Conservation (phyloP, 2,113 vertebrate species). For the Dunckerocampus dactyliophorus region DNA sequence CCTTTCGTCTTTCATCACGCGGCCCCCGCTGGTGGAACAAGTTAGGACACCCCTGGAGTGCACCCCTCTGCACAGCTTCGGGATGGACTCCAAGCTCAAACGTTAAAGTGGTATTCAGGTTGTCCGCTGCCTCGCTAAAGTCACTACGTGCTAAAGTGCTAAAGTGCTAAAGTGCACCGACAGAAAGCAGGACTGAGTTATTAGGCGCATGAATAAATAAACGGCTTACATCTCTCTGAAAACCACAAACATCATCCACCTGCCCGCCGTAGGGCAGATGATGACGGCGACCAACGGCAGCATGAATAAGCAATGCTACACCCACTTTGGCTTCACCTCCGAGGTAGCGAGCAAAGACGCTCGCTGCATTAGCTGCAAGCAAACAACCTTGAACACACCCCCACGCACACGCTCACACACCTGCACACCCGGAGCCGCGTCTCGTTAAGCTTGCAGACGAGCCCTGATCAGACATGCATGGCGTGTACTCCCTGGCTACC, state of each 20-base stretch:
- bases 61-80: no score
- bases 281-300: not conserved
- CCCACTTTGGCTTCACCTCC: constrained; percentile 20
- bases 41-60: no score
- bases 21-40: no score
- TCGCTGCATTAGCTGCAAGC: not conserved
- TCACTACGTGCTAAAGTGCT: no score
- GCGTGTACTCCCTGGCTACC: constrained; percentile 25
- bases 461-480: constrained; percentile 61
- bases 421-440: constrained; percentile 30
- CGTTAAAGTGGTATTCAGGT: no score
- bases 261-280: not conserved
- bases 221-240: constrained; percentile 4
- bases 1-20: no score
- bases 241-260: constrained; percentile 21
- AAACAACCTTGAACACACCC: constrained; percentile 3
- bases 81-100: no score
- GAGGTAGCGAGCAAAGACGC: constrained; percentile 17
- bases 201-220: constrained; percentile 25
- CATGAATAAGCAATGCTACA: constrained; percentile 41
- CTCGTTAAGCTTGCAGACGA: constrained; percentile 40
- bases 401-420: not conserved
- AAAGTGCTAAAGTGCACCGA: no score
- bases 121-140: no score
- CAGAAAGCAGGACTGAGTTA: no score